A percentile compares a stretch with the other conserved stretches of the same genome.
These are phyloP conservation scores for Pollachius pollachius DNA, from an alignment of 2,113 vertebrate genomes.

Conservation along the genomic window DNA sequence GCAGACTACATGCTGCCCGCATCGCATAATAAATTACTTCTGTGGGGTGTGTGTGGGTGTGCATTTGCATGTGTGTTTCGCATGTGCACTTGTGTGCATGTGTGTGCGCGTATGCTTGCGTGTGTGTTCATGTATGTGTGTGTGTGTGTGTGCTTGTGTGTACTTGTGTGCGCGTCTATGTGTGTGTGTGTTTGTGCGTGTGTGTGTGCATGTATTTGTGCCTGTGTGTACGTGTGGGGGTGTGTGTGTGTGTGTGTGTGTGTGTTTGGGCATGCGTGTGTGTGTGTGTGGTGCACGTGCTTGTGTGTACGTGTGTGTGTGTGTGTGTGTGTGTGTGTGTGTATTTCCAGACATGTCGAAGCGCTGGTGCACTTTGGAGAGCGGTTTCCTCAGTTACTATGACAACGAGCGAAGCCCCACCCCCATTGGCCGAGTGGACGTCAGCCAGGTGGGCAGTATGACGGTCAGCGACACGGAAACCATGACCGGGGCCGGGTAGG, in stretches of 20 bases:
- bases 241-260: conserved; percentile 15
- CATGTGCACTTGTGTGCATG: conserved; percentile 12
- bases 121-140: background rate
- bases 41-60: background rate
- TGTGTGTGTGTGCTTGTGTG: background rate
- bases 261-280: background rate
- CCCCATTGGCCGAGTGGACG: conserved; percentile 83
- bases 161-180: too few relatives aligned
- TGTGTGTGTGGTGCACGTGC: background rate
- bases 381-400: conserved; percentile 90
- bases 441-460: conserved; percentile 82
- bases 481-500: conserved; percentile 80
- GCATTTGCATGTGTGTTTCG: too few relatives aligned
- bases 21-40: too few relatives aligned
- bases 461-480: conserved; percentile 76
- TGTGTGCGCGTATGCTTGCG: conserved; percentile 24
- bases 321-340: conserved; percentile 14
- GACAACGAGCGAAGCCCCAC: conserved; percentile 81
- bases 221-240: too few relatives aligned
- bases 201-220: conserved; percentile 12
- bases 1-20: too few relatives aligned
- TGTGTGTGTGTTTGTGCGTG: conserved; percentile 12
- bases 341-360: conserved; percentile 78
- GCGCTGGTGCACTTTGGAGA: conserved; percentile 93
- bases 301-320: conserved; percentile 9